phyloP scores from a whole-genome alignment of 1,140 invertebrate genomes.

The Neodiprion pinetum region DNA sequence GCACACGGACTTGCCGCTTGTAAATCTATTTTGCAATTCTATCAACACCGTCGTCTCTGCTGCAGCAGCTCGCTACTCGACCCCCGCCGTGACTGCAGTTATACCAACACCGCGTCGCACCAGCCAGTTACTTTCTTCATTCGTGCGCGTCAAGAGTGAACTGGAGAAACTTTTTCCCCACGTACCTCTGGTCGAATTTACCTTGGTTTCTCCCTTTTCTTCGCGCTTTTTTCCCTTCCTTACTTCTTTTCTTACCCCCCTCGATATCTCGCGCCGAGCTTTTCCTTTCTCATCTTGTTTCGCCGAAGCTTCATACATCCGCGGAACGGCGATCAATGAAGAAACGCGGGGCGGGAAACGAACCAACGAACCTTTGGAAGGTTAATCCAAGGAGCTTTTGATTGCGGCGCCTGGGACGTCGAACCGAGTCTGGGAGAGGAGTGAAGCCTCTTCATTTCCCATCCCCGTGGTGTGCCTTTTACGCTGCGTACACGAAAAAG shows the following conservation, averaged over 20 bases:
- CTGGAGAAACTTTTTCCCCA: conserved; percentile 17
- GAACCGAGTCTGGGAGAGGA: no score
- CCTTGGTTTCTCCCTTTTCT: conserved; percentile 35
- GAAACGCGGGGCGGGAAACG: no score
- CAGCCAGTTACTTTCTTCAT: no score
- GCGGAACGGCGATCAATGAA: no score
- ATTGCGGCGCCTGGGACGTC: no score
- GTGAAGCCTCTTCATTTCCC: no score
- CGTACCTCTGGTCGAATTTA: conserved; percentile 21
- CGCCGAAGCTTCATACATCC: no score
- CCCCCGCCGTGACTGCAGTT: not conserved
- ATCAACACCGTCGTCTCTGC: conserved; percentile 27
- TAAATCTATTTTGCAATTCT: conserved; percentile 51
- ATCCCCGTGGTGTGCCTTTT: no score
- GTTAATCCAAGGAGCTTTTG: no score
- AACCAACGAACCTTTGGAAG: no score
- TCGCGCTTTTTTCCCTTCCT: conserved; percentile 36
- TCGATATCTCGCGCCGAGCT: conserved; percentile 10
- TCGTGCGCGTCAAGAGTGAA: conserved; percentile 11
- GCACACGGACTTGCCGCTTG: conserved; percentile 35
- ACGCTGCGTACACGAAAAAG: no score
- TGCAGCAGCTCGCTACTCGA: conserved; percentile 23
- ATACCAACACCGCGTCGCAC: not conserved
- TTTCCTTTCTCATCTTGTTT: no score
- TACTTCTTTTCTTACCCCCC: conserved; percentile 8